Evolutionary conservation across 1,140 invertebrate species (phyloP), one percentile per base, ranked within the genome.

Genomic region (Adoxophyes honmai): DNA sequence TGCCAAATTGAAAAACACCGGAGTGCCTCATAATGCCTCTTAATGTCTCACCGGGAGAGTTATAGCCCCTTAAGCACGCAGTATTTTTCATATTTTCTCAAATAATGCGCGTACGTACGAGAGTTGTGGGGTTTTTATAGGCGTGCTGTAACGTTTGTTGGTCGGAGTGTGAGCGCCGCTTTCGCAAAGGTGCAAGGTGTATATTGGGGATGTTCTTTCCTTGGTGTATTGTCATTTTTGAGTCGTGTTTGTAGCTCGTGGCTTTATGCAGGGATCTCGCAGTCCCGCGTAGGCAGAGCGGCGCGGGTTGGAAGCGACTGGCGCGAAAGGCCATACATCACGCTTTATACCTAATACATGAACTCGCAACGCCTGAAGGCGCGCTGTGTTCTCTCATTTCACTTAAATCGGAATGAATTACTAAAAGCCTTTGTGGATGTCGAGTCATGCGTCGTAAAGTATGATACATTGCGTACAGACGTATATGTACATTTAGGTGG

Each of bases 1-100:
- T 34, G 55, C 42, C 73, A 85, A 85, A 88, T 86, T 88, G 83
- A 85, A 88, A 88, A 85, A 81, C 79, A 78, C 73, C 78, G 57
- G 73, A 76, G 70, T 69, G 65, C 52, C 70, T 70, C 73, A 71
- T 78, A 81, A 83, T 78, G 63, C 67, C 62, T 75, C 62, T 77
- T 77, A 80, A 80, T 78, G 71, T 68, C 57, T 70, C 62, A 57
- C 62, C 37, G 35, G 15, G 56, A 71, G 71, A 76, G 73, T 72
- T 73, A 73, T 73, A 56, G 66, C 63, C 53, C 62, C 62, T 72
- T 72, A 68, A 70, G 70, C 67, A 60, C 64, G 61, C 51, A 66
- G 64, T 75, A 75, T 80, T 82, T 81, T 76, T 82, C 76, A 82
- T 78, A 78, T 77, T 73, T 79, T 75, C 71, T 62, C 70, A 64